Conservation (phyloP, 2,888 invertebrate genomes). For the Pseudococcus longispinus region DNA sequence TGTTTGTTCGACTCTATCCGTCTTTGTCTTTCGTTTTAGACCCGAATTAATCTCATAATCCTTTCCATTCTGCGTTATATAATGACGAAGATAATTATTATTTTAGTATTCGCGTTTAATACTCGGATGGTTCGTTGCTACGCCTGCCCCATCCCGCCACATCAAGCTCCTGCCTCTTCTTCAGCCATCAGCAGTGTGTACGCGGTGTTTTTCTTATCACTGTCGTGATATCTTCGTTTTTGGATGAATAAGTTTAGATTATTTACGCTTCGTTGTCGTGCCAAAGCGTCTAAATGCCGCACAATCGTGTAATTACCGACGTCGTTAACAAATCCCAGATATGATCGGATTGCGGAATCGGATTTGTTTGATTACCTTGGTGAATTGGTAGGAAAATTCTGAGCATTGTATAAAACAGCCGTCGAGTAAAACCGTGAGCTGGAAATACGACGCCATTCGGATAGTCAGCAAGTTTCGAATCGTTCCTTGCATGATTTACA, state of each 20-base stretch:
- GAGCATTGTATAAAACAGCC: not conserved
- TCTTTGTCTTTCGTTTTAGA: slow-evolving; percentile 35
- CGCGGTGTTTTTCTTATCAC: not conserved
- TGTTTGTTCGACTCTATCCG: slow-evolving; percentile 7
- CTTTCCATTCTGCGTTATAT: slow-evolving; percentile 49
- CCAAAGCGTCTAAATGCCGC: not conserved
- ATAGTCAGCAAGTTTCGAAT: too few relatives aligned
- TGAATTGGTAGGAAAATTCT: not conserved
- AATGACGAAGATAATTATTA: slow-evolving; percentile 53
- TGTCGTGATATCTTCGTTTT: slow-evolving; percentile 4
- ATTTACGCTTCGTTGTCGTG: not conserved
- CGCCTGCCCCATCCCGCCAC: not conserved
- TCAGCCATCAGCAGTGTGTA: not conserved
- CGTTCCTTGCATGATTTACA: too few relatives aligned
- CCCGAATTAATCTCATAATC: slow-evolving; percentile 53
- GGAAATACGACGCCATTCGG: too few relatives aligned
- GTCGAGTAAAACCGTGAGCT: too few relatives aligned
- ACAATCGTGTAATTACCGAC: not conserved
- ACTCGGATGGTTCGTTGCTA: not conserved
- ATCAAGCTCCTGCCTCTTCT: not conserved
- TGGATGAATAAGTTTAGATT: not conserved
- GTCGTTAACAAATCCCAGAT: not conserved
- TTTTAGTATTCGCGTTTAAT: slow-evolving; percentile 50
- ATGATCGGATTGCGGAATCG: not conserved
- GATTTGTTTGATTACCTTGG: not conserved